Evolutionary conservation across 2,113 vertebrate species (phyloP).

Genomic region (Phalacrocorax carbo): DNA sequence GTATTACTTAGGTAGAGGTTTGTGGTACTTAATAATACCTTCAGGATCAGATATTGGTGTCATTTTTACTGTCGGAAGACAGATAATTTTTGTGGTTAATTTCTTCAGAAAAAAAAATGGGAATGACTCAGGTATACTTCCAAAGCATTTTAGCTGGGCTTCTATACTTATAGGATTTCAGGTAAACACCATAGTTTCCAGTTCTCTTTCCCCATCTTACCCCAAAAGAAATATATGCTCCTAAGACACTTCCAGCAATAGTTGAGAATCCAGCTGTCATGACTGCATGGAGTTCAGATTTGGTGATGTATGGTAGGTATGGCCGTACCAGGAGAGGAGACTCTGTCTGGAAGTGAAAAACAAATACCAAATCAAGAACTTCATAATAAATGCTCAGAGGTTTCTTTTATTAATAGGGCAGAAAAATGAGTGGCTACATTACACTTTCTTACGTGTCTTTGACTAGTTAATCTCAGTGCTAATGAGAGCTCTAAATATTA

Average conservation of each 20-base stretch:
- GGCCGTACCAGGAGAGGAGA: slow-evolving; percentile 82
- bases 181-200: background rate
- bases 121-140: background rate
- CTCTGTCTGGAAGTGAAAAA: slow-evolving; percentile 76
- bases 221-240: slow-evolving; percentile 86
- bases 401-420: background rate
- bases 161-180: background rate
- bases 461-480: background rate
- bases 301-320: slow-evolving; percentile 77
- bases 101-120: background rate
- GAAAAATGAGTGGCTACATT: background rate
- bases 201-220: slow-evolving; percentile 67
- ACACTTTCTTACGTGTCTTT: background rate
- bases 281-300: slow-evolving; percentile 86
- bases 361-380: background rate
- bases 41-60: background rate
- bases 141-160: background rate
- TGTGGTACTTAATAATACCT: background rate
- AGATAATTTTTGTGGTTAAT: background rate
- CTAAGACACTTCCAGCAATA: slow-evolving; percentile 84
- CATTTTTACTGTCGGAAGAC: background rate
- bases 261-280: slow-evolving; percentile 87
- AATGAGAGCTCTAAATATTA: background rate
- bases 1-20: background rate
- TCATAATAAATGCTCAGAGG: background rate